These are phyloP conservation scores for Chelonoidis abingdonii DNA, from an alignment of 2,113 vertebrate genomes.

Conservation along the genomic window DNA sequence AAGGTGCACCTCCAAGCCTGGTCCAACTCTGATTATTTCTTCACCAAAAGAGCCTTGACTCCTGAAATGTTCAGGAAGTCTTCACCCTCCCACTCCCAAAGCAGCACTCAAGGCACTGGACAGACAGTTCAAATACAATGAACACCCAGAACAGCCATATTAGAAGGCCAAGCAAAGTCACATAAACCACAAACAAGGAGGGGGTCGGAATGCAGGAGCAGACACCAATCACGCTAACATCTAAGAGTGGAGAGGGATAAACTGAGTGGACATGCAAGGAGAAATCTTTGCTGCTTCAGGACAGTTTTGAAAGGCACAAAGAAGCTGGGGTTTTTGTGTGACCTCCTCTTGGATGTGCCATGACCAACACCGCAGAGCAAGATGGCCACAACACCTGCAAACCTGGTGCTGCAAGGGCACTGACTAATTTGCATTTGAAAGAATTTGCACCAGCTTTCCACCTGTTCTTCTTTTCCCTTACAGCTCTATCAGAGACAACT, in stretches of 20 bases:
- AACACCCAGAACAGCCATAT: not conserved
- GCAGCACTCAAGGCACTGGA: not conserved
- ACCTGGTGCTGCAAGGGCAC: not conserved
- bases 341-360: not conserved
- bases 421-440: not conserved
- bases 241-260: not conserved
- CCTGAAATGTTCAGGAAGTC: not conserved
- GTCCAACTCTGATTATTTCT: not conserved
- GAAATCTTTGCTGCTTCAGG: not conserved
- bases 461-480: not conserved
- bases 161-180: not conserved
- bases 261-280: not conserved
- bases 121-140: not conserved
- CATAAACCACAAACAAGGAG: not conserved
- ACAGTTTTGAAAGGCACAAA: not conserved
- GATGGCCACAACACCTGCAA: not conserved
- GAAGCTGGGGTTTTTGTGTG: not conserved
- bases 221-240: not conserved
- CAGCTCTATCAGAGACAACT: not conserved
- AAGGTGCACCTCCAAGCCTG: not conserved
- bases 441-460: not conserved
- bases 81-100: not conserved
- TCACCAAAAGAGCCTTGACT: not conserved
- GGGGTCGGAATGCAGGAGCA: not conserved
- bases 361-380: not conserved